A percentile compares a stretch with the other conserved stretches of the same genome.
These are phyloP conservation scores for Heliopora coerulea DNA, from an alignment of 92 coral and sea anemone genomes.

Conservation along the genomic window DNA sequence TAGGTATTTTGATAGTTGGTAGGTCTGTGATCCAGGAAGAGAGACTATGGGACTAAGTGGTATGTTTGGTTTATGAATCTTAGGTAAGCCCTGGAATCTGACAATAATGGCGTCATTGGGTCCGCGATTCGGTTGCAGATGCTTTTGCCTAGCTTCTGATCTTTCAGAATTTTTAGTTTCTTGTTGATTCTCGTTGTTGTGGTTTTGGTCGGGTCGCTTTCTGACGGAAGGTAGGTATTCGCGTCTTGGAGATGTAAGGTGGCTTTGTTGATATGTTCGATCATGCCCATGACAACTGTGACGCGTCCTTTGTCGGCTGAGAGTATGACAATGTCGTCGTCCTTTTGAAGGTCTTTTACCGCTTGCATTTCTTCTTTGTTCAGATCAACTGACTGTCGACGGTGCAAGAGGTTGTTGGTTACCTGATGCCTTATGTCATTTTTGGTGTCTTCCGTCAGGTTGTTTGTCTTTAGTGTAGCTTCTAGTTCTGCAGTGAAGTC, in stretches of 20 bases:
- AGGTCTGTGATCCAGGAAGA: constrained; percentile 51
- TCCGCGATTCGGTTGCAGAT: constrained; percentile 4
- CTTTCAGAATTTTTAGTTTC: constrained; percentile 23
- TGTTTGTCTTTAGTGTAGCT: no score
- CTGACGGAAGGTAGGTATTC: constrained; percentile 5
- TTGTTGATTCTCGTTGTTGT: constrained; percentile 22
- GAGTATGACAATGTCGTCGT: constrained; percentile 20
- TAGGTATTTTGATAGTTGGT: constrained; percentile 50
- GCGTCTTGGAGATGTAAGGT: background rate
- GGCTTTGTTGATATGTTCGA: constrained; percentile 22
- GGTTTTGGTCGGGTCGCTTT: constrained; percentile 30
- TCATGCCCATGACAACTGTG: constrained; percentile 23
- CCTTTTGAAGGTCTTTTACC: background rate
- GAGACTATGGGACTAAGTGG: constrained; percentile 53
- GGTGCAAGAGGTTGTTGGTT: background rate
- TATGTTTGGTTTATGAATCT: constrained; percentile 53
- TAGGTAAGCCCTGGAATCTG: constrained; percentile 45
- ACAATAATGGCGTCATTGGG: constrained; percentile 27
- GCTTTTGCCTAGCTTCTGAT: background rate
- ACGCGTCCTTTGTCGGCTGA: constrained; percentile 34
- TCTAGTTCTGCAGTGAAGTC: no score
- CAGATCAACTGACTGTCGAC: background rate
- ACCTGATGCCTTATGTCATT: background rate
- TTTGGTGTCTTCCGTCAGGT: background rate
- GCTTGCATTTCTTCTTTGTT: background rate